A percentile compares a stretch with the other conserved stretches of the same genome.
Conservation (phyloP, 2,888 invertebrate species). For the Drosophila cognata region DNA sequence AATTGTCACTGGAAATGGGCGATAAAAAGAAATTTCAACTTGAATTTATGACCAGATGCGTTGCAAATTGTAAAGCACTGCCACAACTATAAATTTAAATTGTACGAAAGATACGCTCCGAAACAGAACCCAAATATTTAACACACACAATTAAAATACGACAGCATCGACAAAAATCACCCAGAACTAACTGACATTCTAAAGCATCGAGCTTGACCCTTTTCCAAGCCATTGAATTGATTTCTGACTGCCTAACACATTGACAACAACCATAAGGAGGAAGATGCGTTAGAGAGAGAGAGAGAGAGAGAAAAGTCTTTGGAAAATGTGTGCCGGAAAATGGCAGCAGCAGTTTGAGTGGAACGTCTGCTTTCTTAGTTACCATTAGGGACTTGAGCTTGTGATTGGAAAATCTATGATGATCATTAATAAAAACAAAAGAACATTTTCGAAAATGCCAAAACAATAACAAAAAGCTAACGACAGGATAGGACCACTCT, state of each 20-base stretch:
- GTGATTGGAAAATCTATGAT: conserved; percentile 74
- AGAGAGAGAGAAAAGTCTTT: conserved; percentile 7
- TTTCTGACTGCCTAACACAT: conserved; percentile 37
- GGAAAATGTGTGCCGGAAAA: conserved; percentile 34
- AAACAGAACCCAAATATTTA: conserved; percentile 62
- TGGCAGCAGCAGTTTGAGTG: conserved; percentile 18
- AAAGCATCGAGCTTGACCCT: conserved; percentile 58
- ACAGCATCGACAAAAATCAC: conserved; percentile 52
- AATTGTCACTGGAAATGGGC: conserved; percentile 51
- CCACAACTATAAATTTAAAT: conserved; percentile 65
- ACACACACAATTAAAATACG: conserved; percentile 74
- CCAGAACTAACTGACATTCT: conserved; percentile 42
- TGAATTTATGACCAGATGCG: conserved; percentile 59
- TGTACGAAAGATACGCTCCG: conserved; percentile 22
- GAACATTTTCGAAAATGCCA: conserved; percentile 52
- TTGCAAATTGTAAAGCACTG: conserved; percentile 39
- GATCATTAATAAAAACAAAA: conserved; percentile 77
- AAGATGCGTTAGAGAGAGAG: not conserved
- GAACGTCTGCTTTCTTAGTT: conserved; percentile 12
- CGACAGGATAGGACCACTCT: conserved; percentile 31
- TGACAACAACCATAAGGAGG: conserved; percentile 13
- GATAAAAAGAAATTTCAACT: conserved; percentile 21
- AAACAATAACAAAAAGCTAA: conserved; percentile 55
- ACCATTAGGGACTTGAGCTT: conserved; percentile 52
- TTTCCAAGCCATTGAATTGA: conserved; percentile 78